Evolutionary conservation across 2,888 invertebrate species (phyloP).

Genomic region (Osedax fenrisi): DNA sequence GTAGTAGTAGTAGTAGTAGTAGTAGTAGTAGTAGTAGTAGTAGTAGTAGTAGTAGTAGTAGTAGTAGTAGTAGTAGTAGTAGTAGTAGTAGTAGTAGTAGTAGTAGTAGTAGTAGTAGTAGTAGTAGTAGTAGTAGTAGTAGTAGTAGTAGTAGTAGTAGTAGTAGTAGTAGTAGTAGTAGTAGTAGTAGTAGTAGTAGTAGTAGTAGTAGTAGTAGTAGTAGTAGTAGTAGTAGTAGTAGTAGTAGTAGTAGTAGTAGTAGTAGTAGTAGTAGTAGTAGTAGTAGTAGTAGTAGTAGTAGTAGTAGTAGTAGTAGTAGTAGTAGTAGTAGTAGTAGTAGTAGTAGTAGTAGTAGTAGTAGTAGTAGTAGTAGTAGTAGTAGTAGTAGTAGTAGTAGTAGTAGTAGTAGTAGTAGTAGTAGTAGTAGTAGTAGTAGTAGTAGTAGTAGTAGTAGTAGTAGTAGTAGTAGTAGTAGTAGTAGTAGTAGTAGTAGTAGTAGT

Average conservation of each 20-base stretch:
- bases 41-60: no score
- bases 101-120: neutral
- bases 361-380: neutral
- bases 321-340: neutral
- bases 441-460: neutral
- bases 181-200: neutral
- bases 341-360: neutral
- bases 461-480: neutral
- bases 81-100: no score
- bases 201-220: neutral
- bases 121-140: neutral
- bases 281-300: conserved; percentile 8
- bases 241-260: no score
- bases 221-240: no score
- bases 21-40: no score
- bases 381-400: neutral
- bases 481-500: neutral
- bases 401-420: conserved; percentile 2
- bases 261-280: conserved; percentile 11
- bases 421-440: neutral
- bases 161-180: neutral
- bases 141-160: neutral
- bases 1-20: no score
- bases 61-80: neutral
- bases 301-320: neutral